Conservation (phyloP, 2,888 invertebrate genomes). For the Morinoia aosen region DNA sequence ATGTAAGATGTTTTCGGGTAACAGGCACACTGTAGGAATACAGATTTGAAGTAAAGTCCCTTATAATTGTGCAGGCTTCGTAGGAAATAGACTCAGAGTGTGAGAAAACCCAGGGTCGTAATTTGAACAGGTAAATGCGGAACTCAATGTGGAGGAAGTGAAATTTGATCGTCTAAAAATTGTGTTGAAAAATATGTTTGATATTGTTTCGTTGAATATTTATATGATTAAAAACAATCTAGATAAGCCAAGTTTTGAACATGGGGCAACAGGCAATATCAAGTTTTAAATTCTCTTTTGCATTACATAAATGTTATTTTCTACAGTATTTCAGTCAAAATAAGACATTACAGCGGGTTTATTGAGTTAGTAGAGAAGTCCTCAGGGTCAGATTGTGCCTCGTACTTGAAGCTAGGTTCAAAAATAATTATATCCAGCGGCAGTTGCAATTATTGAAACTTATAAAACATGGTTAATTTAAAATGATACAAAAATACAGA, state of each 20-base stretch:
- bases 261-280: too few relatives aligned
- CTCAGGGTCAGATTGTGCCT: too few relatives aligned
- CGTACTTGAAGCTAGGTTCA: too few relatives aligned
- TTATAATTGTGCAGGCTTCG: neutral
- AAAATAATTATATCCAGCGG: too few relatives aligned
- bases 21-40: neutral
- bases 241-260: too few relatives aligned
- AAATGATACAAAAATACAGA: too few relatives aligned
- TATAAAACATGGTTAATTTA: too few relatives aligned
- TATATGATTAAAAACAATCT: too few relatives aligned
- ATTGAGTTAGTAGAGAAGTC: too few relatives aligned
- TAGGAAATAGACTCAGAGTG: neutral
- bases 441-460: too few relatives aligned
- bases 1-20: neutral
- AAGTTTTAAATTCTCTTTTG: neutral
- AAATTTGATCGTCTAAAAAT: neutral
- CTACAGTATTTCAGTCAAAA: neutral
- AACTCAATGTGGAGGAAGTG: too few relatives aligned
- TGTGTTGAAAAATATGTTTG: neutral
- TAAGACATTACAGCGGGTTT: neutral
- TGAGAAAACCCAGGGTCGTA: neutral
- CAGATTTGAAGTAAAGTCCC: neutral
- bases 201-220: neutral
- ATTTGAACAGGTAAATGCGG: neutral
- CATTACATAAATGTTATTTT: neutral